Evolutionary conservation across 1,140 invertebrate genomes (phyloP).

Genomic region (Drosophila insularis): DNA sequence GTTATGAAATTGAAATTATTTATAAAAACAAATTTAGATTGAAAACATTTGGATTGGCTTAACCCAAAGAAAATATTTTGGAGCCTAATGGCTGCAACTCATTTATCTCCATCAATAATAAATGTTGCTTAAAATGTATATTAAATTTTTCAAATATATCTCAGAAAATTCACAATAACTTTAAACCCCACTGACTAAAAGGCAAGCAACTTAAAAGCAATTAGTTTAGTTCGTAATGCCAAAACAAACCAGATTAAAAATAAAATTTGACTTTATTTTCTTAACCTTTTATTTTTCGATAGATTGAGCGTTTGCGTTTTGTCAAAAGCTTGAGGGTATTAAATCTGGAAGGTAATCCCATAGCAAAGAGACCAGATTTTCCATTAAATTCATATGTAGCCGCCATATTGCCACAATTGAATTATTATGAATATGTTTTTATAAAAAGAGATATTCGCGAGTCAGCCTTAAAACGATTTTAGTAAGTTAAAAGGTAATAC

Average conservation of each 20-base stretch:
- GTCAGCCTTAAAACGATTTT: conserved; percentile 84
- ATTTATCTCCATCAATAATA: too few relatives aligned
- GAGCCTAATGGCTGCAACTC: too few relatives aligned
- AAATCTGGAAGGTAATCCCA: conserved; percentile 92
- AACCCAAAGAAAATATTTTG: too few relatives aligned
- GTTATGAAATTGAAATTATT: too few relatives aligned
- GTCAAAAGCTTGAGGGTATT: conserved; percentile 89
- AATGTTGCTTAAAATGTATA: too few relatives aligned
- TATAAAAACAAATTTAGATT: too few relatives aligned
- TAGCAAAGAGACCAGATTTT: conserved; percentile 85
- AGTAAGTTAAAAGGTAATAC: conserved; percentile 62
- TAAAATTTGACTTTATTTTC: conserved; percentile 42
- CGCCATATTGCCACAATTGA: conserved; percentile 89
- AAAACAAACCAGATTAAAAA: too few relatives aligned
- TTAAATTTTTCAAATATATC: too few relatives aligned
- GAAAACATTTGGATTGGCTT: too few relatives aligned
- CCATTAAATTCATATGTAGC: conserved; percentile 87
- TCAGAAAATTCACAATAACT: too few relatives aligned
- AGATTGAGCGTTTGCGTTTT: conserved; percentile 90
- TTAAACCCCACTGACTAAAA: too few relatives aligned
- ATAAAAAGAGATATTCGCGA: conserved; percentile 85
- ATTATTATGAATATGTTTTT: conserved; percentile 91
- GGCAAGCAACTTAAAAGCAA: background rate
- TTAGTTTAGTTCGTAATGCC: background rate
- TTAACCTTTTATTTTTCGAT: background rate